Base-by-base conservation (phyloP, 2,888 invertebrate species). In the Gastracanthus pulcherrimus region DNA sequence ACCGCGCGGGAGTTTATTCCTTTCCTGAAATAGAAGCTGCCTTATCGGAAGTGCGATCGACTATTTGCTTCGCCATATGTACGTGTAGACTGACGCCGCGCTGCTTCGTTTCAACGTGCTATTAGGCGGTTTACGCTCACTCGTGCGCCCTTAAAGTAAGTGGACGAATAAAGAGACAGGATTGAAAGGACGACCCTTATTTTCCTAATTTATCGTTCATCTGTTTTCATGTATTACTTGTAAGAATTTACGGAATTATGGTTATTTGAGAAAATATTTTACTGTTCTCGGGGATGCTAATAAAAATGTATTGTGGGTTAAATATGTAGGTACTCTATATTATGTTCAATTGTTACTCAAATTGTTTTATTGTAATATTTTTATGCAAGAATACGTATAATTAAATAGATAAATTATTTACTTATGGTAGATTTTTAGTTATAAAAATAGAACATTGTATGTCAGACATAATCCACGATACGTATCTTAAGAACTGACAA, bases 21-120 rank as follows among this genome's bases (percentile, higher is more conserved):
- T 45, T 29, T 69, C 67, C 26, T 48, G 67, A 69, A 48, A 69
- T 69, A 69, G 67, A 69, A 69, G 31, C 13, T 48, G 66, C n/a
- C 38, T 67, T 67, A 67, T 67, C 66, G 66, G 29, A 26, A 41
- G 66, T 23, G 66, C 66, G 41, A 67, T 67, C 66, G 66, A 67
- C 66, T 66, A 41, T 36, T 66, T 26, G 41, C 36, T 16, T 23
- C 64, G 64, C 19, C 4, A n/a, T 48, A 7, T 19, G 7, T 19
- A 3, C 16, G 7, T 9, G 41, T 9, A 9, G 9, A 41, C 16
- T n/a, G n/a, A n/a, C n/a, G n/a, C n/a, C n/a, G n/a, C n/a, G n/a
- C n/a, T n/a, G n/a, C n/a, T n/a, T n/a, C n/a, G n/a, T n/a, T n/a
- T n/a, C n/a, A n/a, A n/a, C n/a, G n/a, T n/a, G n/a, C n/a, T n/a